Base-by-base conservation (phyloP, 2,797 vertebrate genomes). In the Fundulus diaphanus region DNA sequence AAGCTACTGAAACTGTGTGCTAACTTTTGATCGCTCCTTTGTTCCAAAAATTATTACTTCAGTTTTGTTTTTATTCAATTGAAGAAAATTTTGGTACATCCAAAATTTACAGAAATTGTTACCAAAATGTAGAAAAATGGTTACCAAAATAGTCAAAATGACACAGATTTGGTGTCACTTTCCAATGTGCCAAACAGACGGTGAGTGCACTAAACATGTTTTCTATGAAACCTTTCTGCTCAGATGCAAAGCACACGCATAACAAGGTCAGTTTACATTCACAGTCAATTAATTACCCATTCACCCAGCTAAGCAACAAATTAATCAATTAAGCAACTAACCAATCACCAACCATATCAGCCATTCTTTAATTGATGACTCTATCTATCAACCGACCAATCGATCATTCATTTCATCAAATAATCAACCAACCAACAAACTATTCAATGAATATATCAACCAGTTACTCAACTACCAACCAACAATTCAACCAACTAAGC, bases 121-220 rank as follows among this genome's bases (percentile, higher is more conserved):
- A n/a, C n/a, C n/a, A n/a, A n/a, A n/a, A n/a, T n/a, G n/a, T n/a
- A n/a, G n/a, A n/a, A n/a, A n/a, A n/a, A n/a, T n/a, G n/a, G n/a
- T n/a, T n/a, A n/a, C n/a, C n/a, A n/a, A n/a, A n/a, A n/a, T n/a
- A n/a, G n/a, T n/a, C n/a, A n/a, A n/a, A n/a, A n/a, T n/a, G n/a
- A n/a, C n/a, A n/a, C n/a, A n/a, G n/a, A 81, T 83, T 90, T 82
- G 76, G 84, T 82, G 84, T 88, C 83, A 78, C 79, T 70, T 73
- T 88, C 71, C 69, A 77, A 65, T 15, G 37, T 63, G 51, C 72
- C 71, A 54, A 76, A 61, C 66, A 85, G 77, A 79, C 76, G 68
- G 71, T 6, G 37, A 73, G 63, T 56, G 56, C 37, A 57, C 73
- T 71, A 70, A 87, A 82, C 71, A 74, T 83, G 85, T 87, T 89